Evolutionary conservation across 2,113 vertebrate genomes (phyloP).

Genomic region (Marcusenius ussheri): DNA sequence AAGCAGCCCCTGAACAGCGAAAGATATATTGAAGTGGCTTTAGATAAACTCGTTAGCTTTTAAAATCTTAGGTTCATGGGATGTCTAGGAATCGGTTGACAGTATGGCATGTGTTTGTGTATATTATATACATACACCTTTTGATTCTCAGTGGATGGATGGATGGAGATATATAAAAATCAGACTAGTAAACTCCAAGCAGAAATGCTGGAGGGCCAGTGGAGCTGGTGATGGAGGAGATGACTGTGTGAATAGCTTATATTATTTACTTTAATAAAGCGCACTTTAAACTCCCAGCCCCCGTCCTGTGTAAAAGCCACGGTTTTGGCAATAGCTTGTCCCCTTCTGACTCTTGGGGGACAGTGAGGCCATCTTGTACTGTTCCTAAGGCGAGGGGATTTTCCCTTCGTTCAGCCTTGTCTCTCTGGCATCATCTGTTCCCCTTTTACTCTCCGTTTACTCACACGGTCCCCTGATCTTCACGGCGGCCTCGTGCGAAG

Average conservation of each 20-base stretch:
- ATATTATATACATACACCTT: conserved; percentile 36
- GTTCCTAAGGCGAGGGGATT: background rate
- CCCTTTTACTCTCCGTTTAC: background rate
- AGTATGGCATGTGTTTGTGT: conserved; percentile 39
- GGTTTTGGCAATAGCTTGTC: background rate
- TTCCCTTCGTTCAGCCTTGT: background rate
- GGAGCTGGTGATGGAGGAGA: conserved; percentile 45
- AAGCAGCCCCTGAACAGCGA: background rate
- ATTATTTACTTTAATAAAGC: conserved; percentile 48
- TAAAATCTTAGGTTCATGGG: background rate
- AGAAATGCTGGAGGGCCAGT: conserved; percentile 46
- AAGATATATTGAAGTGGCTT: background rate
- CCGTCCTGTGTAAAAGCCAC: background rate
- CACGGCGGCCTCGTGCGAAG: background rate
- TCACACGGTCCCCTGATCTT: background rate
- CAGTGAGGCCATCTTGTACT: background rate
- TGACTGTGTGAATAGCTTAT: conserved; percentile 52
- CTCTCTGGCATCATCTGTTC: background rate
- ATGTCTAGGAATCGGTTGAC: conserved; percentile 8
- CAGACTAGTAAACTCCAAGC: conserved; percentile 44
- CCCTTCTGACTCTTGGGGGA: background rate
- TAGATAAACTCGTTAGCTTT: conserved; percentile 8
- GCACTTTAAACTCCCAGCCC: conserved; percentile 57
- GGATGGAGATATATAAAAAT: conserved; percentile 32
- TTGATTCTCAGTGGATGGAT: conserved; percentile 32